Evolutionary conservation across 2,888 invertebrate species (phyloP).

Genomic region (Melieria omissa): DNA sequence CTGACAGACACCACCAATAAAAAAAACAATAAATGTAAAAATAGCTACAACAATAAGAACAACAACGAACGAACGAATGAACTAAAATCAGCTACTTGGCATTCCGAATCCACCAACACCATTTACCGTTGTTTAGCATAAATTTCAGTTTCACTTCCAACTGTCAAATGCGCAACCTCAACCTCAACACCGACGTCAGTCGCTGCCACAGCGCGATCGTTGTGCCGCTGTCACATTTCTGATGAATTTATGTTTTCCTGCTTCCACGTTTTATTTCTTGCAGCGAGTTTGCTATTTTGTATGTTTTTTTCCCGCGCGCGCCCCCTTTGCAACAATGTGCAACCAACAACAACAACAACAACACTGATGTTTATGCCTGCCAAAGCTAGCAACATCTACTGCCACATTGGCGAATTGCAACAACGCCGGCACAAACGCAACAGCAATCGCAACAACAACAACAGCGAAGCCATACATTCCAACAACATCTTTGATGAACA

Average conservation of each 20-base stretch:
- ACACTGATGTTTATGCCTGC: background rate
- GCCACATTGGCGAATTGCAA: too few relatives aligned
- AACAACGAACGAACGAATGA: background rate
- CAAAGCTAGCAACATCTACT: too few relatives aligned
- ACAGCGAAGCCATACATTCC: background rate
- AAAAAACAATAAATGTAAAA: too few relatives aligned
- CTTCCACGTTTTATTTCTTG: conserved; percentile 34
- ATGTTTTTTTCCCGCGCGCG: conserved; percentile 11
- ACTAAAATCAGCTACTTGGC: background rate
- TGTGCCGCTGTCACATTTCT: conserved; percentile 25
- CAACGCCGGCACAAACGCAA: conserved; percentile 18
- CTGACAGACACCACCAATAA: too few relatives aligned
- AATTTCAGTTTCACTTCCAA: conserved; percentile 41
- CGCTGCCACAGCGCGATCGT: conserved; percentile 18
- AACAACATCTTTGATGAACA: background rate
- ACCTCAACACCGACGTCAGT: background rate
- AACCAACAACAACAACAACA: conserved; percentile 14
- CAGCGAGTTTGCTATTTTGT: conserved; percentile 3
- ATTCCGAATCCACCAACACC: background rate
- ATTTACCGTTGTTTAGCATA: conserved; percentile 41
- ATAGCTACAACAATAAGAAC: background rate
- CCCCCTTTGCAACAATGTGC: background rate
- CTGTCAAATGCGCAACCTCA: background rate
- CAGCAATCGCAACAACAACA: conserved; percentile 7
- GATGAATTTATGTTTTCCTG: conserved; percentile 36